Percentiles rank a stretch among this genome's conserved stretches.
Evolutionary conservation across 2,113 vertebrate genomes (phyloP).

Genomic region (Dromiciops gliroides): DNA sequence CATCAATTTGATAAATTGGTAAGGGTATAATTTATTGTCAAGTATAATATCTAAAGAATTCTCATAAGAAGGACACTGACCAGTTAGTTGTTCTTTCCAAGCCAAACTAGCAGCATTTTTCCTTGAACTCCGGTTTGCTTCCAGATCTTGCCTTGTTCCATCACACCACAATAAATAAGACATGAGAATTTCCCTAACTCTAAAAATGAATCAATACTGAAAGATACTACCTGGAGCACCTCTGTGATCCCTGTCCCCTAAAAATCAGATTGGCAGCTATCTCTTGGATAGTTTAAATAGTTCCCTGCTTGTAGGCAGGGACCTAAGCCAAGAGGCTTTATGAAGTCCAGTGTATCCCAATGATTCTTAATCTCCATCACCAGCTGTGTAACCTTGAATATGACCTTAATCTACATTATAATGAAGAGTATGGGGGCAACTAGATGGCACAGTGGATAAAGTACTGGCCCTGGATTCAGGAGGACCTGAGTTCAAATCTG

Average conservation of each 20-base stretch:
- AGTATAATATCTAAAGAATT: not conserved
- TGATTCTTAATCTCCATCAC: not conserved
- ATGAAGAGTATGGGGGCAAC: not conserved
- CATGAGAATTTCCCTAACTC: not conserved
- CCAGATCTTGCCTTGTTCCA: not conserved
- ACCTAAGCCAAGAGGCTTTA: not conserved
- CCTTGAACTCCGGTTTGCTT: not conserved
- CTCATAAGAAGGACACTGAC: not conserved
- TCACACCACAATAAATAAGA: not conserved
- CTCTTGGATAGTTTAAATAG: not conserved
- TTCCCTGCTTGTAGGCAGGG: not conserved
- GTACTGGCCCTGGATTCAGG: no score
- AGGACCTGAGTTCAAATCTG: no score
- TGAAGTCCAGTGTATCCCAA: not conserved
- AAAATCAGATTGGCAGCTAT: not conserved
- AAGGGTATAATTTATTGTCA: not conserved
- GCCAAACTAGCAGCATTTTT: not conserved
- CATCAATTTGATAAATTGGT: not conserved
- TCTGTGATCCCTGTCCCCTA: not conserved
- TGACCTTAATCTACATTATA: not conserved
- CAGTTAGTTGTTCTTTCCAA: not conserved
- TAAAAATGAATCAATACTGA: not conserved
- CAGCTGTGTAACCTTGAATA: not conserved
- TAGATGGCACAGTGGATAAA: no score
- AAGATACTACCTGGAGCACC: not conserved